These are phyloP conservation scores for Meteorus cinctellus DNA, from an alignment of 2,888 invertebrate species.

Conservation along the genomic window DNA sequence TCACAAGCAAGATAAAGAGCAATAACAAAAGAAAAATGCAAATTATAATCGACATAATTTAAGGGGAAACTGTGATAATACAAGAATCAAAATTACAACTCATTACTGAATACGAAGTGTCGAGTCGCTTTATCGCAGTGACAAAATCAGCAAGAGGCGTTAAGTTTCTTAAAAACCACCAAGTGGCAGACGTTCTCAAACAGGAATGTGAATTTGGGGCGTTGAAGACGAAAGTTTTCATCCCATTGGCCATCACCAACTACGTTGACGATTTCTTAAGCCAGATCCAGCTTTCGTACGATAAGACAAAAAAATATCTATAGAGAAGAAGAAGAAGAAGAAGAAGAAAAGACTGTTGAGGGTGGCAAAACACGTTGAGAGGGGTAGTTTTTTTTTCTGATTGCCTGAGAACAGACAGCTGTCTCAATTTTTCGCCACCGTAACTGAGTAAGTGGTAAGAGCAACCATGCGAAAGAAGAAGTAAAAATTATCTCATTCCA, in stretches of 20 bases:
- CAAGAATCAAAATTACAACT: conserved; percentile 56
- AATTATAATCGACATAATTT: conserved; percentile 28
- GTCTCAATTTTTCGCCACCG: conserved; percentile 66
- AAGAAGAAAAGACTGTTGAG: conserved; percentile 46
- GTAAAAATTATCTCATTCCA: conserved; percentile 1
- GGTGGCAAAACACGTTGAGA: conserved; percentile 45
- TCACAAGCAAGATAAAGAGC: background rate
- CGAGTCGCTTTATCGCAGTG: conserved; percentile 58
- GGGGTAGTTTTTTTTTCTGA: conserved; percentile 71
- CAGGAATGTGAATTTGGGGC: conserved; percentile 35
- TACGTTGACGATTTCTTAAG: conserved; percentile 39
- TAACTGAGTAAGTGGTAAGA: conserved; percentile 34
- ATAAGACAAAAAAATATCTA: conserved; percentile 21
- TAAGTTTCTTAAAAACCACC: conserved; percentile 68
- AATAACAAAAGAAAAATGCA: conserved; percentile 14
- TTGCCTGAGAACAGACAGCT: conserved; percentile 72
- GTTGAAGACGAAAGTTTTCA: conserved; percentile 14
- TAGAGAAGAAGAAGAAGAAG: background rate
- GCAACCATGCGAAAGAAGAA: background rate
- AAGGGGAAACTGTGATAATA: conserved; percentile 43
- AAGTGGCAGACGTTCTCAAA: conserved; percentile 58
- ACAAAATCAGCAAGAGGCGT: conserved; percentile 59
- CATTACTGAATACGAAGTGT: conserved; percentile 65
- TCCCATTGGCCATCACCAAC: conserved; percentile 29
- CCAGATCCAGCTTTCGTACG: conserved; percentile 19